These are phyloP conservation scores for Philaenus spumarius DNA, from an alignment of 1,140 invertebrate species.

Conservation along the genomic window DNA sequence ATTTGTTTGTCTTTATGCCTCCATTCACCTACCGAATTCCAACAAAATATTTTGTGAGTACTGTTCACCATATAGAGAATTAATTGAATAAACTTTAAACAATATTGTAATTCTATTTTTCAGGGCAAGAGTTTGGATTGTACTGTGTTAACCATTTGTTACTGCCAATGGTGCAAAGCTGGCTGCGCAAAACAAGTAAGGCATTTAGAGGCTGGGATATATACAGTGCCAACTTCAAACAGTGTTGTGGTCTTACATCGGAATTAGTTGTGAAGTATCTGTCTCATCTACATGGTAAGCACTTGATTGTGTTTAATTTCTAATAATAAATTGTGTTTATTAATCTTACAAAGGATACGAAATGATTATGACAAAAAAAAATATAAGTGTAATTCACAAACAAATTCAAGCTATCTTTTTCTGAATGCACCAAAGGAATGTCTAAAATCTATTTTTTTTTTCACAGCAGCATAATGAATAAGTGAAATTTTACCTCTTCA, in stretches of 20 bases:
- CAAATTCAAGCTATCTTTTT: background rate
- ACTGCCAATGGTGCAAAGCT: slow-evolving; percentile 82
- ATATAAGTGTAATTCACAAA: background rate
- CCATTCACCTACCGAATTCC: background rate
- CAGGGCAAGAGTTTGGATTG: slow-evolving; percentile 76
- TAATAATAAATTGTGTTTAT: no score
- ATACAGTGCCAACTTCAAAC: slow-evolving; percentile 81
- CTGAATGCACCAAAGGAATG: no score
- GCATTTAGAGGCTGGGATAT: slow-evolving; percentile 61
- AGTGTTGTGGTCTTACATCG: slow-evolving; percentile 84
- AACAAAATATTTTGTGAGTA: no score
- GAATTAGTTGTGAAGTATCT: slow-evolving; percentile 85
- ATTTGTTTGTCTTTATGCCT: background rate
- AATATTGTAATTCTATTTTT: no score
- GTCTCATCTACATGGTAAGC: slow-evolving; percentile 47
- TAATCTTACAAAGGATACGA: background rate
- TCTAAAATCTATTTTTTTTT: no score
- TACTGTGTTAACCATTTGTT: slow-evolving; percentile 87
- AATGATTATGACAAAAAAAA: background rate
- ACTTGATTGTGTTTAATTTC: background rate
- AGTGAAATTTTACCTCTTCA: no score
- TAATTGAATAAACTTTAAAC: no score
- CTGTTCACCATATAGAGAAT: no score
- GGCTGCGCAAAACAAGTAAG: slow-evolving; percentile 52
- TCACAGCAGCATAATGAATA: no score